phyloP scores from a whole-genome alignment of 1,140 invertebrate species.

The Vanessa atalanta region DNA sequence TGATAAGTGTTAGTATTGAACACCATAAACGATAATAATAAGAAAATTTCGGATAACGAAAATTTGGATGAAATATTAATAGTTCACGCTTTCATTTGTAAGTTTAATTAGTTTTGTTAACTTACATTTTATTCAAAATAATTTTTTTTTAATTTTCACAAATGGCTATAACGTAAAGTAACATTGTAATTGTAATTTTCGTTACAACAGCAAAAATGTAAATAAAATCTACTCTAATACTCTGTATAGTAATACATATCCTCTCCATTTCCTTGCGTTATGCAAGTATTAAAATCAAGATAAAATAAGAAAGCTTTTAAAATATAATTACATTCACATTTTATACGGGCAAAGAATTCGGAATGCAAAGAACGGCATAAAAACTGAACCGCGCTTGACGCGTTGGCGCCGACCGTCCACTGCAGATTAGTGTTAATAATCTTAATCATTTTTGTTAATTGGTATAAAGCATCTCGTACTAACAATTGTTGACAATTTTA shows the following conservation, averaged over 20 bases:
- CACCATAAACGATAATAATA: too few species aligned
- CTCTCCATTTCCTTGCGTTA: neutral
- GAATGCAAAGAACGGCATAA: constrained; percentile 29
- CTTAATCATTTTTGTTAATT: constrained; percentile 71
- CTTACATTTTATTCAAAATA: too few species aligned
- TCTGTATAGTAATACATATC: neutral
- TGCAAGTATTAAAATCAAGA: neutral
- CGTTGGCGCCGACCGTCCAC: constrained; percentile 57
- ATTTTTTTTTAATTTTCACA: too few species aligned
- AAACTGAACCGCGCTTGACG: constrained; percentile 20
- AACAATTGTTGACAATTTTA: constrained; percentile 59
- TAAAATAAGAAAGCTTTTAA: constrained; percentile 5
- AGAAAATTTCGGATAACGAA: too few species aligned
- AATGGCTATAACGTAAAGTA: too few species aligned
- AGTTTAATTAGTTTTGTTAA: too few species aligned
- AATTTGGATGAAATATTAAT: too few species aligned
- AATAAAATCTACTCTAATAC: too few species aligned
- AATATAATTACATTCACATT: constrained; percentile 17
- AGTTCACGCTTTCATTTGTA: too few species aligned
- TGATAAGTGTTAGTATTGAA: too few species aligned
- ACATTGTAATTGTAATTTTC: too few species aligned
- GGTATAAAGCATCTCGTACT: constrained; percentile 51
- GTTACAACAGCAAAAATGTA: too few species aligned
- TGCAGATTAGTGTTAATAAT: constrained; percentile 62
- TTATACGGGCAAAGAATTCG: constrained; percentile 22